Evolutionary conservation across 2,113 vertebrate genomes (phyloP), one percentile per base, ranked within the genome.

Genomic region (Caloenas nicobarica): DNA sequence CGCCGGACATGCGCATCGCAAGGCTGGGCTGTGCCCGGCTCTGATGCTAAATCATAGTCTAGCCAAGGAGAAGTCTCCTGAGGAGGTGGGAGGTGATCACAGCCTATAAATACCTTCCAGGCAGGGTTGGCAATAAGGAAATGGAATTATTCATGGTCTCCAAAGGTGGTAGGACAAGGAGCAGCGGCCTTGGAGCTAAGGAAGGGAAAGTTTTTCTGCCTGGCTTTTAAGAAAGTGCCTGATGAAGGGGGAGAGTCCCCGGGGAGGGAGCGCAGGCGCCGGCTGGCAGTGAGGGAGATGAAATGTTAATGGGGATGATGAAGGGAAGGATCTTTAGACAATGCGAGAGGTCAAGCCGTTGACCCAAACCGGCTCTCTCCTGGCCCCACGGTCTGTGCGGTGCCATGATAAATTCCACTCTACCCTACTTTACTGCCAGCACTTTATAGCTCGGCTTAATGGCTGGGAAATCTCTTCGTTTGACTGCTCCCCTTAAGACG

Each of bases 71-170:
- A 92, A 64, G 29, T 86, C 94, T 96, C 82, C 69, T 50, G 91
- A 83, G 88, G 85, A 93, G 93, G 77, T 79, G 53, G 28, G 84
- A 62, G 58, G 65, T 24, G 80, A 86, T 90, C 91, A 65, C 51
- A 89, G 13, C 58, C 91, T 96, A 70, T 92, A 92, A 95, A 95
- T 95, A 89, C 74, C 81, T 97, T 69, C 57, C 57, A 89, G 95
- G 71, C 28, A 31, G 48, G 22, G 81, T 10, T 96, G 72, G 81
- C 96, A 96, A 95, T 89, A 73, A 96, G 80, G 81, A 60, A 92
- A 95, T 73, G 82, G 91, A 95, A 89, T 97, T 96, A 88, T 79
- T 94, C 65, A 65, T 31, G 73, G 57, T 83, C 94, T 97, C 86
- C 72, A 69, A 64, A 95, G 92, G 84, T 56, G 71, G 57, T 38